These are phyloP conservation scores for Danio kyathit DNA, from an alignment of 2,797 vertebrate species.

Conservation along the genomic window DNA sequence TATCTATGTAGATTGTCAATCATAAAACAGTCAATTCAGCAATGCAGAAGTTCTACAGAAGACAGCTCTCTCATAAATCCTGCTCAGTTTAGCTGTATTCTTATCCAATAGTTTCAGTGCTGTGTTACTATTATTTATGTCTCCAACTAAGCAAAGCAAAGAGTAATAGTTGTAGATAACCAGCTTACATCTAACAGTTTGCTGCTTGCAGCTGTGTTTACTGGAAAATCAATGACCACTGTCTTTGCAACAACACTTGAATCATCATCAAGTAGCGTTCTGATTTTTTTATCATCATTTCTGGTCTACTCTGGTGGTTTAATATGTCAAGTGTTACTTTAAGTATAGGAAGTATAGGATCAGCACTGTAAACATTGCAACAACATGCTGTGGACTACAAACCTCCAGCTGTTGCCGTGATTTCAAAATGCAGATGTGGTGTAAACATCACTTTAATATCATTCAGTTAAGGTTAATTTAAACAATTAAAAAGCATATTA, in stretches of 20 bases:
- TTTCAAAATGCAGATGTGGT: too few species aligned
- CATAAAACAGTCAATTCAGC: neutral
- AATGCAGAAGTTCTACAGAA: neutral
- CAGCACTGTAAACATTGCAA: too few species aligned
- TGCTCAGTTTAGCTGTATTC: neutral
- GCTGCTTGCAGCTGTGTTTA: neutral
- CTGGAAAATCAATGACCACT: neutral
- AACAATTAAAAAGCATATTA: too few species aligned
- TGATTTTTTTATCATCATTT: neutral
- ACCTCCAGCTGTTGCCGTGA: too few species aligned
- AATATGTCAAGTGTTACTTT: neutral
- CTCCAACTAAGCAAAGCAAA: too few species aligned
- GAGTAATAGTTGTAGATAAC: neutral
- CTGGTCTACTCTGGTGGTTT: neutral
- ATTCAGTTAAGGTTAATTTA: too few species aligned
- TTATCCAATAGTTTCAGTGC: too few species aligned
- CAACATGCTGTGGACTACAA: too few species aligned
- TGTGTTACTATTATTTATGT: too few species aligned
- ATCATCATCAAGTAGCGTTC: neutral
- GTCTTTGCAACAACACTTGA: neutral
- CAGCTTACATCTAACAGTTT: neutral
- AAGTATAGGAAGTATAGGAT: too few species aligned
- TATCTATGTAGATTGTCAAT: too few species aligned
- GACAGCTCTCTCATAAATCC: neutral
- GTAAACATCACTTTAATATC: too few species aligned